Conservation (phyloP, 2,113 vertebrate genomes). For the Trogon melanurus region DNA sequence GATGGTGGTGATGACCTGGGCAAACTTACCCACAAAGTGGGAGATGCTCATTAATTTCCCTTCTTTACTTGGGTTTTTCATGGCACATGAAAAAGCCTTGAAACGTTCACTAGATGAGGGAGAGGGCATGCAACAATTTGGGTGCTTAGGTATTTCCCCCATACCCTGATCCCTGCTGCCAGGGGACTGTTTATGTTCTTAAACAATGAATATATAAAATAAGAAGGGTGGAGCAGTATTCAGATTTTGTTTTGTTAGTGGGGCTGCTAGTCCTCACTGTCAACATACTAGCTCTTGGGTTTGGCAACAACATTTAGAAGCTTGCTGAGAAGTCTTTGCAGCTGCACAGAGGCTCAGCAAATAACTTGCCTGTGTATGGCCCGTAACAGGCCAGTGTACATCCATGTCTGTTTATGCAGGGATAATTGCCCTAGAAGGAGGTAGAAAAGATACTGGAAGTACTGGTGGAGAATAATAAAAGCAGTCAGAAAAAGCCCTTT, state of each 20-base stretch:
- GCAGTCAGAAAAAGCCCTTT: background rate
- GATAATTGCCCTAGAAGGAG: background rate
- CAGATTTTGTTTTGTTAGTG: background rate
- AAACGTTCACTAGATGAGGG: background rate
- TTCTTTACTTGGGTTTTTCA: background rate
- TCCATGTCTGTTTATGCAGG: background rate
- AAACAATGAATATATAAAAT: background rate
- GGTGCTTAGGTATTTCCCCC: background rate
- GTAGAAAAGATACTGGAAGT: background rate
- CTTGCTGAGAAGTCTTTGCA: background rate
- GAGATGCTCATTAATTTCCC: background rate
- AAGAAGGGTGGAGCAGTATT: constrained; percentile 18
- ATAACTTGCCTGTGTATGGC: background rate
- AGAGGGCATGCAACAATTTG: background rate
- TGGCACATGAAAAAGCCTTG: background rate
- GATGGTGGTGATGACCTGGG: background rate
- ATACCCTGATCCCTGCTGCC: background rate
- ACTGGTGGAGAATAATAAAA: background rate
- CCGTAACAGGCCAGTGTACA: background rate
- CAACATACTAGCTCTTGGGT: background rate
- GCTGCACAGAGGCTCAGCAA: background rate
- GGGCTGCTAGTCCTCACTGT: background rate
- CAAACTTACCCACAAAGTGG: background rate
- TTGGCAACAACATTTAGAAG: background rate
- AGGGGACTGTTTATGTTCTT: background rate